phyloP scores from a whole-genome alignment of 2,797 vertebrate species.

The Chelon auratus region DNA sequence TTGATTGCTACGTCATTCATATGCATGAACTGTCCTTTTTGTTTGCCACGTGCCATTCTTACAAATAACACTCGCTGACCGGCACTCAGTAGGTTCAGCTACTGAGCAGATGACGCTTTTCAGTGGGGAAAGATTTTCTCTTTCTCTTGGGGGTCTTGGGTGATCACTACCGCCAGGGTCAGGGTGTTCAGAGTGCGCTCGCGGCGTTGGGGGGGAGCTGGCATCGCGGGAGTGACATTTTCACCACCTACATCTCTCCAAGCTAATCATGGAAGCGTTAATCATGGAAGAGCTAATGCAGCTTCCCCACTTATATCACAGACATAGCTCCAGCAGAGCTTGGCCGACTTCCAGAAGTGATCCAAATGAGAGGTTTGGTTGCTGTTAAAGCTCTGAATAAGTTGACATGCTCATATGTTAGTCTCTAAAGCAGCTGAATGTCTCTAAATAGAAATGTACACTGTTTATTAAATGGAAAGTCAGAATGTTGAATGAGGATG shows the following conservation, averaged over 20 bases:
- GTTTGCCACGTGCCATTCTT: not conserved
- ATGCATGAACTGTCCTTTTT: conserved; percentile 40
- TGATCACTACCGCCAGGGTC: conserved; percentile 58
- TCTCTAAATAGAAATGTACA: conserved; percentile 51
- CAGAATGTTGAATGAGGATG: conserved; percentile 42
- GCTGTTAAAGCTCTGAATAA: conserved; percentile 37
- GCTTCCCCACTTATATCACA: conserved; percentile 16
- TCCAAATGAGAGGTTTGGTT: conserved; percentile 27
- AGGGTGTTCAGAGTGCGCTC: conserved; percentile 46
- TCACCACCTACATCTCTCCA: conserved; percentile 29
- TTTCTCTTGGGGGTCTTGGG: conserved; percentile 35
- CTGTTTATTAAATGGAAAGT: conserved; percentile 47
- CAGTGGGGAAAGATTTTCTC: conserved; percentile 28
- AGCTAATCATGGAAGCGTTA: conserved; percentile 46
- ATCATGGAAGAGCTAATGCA: conserved; percentile 4
- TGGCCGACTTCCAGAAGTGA: conserved; percentile 27
- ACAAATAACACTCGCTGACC: conserved; percentile 10
- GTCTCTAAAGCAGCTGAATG: conserved; percentile 19
- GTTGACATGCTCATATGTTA: conserved; percentile 39
- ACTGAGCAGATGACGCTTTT: conserved; percentile 28
- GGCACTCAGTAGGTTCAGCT: not conserved
- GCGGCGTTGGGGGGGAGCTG: conserved; percentile 10
- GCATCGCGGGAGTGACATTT: conserved; percentile 38
- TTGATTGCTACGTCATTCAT: conserved; percentile 27
- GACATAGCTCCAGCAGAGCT: conserved; percentile 18